phyloP scores from a whole-genome alignment of 2,888 invertebrate genomes.

The Plagiodera versicolora region DNA sequence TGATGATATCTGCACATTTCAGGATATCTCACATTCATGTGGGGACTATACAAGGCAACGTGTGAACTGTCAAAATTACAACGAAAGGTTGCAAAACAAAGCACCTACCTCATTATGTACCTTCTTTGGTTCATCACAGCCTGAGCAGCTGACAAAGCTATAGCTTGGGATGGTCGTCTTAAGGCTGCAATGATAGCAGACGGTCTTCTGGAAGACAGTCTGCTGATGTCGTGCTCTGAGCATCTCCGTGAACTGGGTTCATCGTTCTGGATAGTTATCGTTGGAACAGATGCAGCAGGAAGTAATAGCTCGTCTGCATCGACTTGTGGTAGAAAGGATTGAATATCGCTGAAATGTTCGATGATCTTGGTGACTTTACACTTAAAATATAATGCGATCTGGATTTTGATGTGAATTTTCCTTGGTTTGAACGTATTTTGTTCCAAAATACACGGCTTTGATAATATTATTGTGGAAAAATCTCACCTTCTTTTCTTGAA shows the following conservation, averaged over 20 bases:
- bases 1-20: too few relatives aligned
- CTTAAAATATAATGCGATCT: too few relatives aligned
- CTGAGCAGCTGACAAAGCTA: slow-evolving; percentile 61
- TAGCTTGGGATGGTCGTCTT: slow-evolving; percentile 63
- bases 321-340: not conserved
- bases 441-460: too few relatives aligned
- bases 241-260: not conserved
- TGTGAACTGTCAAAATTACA: too few relatives aligned
- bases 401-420: too few relatives aligned
- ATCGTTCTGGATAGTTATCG: not conserved
- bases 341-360: not conserved
- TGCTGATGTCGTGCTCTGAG: slow-evolving; percentile 20
- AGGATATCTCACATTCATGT: too few relatives aligned
- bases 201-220: slow-evolving; percentile 58
- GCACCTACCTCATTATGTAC: slow-evolving; percentile 43
- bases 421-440: too few relatives aligned
- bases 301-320: not conserved
- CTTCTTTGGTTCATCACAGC: slow-evolving; percentile 50
- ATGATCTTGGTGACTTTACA: too few relatives aligned
- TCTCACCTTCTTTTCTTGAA: too few relatives aligned
- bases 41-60: too few relatives aligned
- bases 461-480: too few relatives aligned
- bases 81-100: too few relatives aligned
- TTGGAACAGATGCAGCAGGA: not conserved
- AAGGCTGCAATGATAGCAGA: slow-evolving; percentile 67